phyloP scores from a whole-genome alignment of 2,888 invertebrate species.

The Athetis lepigone region DNA sequence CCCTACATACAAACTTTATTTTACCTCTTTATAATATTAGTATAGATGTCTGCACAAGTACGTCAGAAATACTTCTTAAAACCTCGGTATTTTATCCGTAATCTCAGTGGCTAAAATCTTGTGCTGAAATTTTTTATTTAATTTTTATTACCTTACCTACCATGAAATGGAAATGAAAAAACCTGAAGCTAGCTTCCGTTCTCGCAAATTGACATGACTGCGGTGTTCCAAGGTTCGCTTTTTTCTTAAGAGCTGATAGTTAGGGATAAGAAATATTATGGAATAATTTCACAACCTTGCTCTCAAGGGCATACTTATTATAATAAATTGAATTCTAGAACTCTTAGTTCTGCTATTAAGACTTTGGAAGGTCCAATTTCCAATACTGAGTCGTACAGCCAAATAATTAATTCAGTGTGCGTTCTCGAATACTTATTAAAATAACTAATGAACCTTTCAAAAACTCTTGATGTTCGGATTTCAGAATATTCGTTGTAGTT shows the following conservation, averaged over 20 bases:
- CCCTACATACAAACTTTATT: too few species aligned
- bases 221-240: slow-evolving; percentile 8
- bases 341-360: background rate
- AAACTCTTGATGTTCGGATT: background rate
- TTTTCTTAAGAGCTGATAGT: slow-evolving; percentile 9
- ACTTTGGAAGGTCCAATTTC: slow-evolving; percentile 1
- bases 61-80: slow-evolving; percentile 1
- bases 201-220: slow-evolving; percentile 21
- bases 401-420: slow-evolving; percentile 1
- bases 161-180: slow-evolving; percentile 25
- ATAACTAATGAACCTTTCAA: slow-evolving; percentile 13
- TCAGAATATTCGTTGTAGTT: background rate
- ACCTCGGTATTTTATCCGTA: background rate
- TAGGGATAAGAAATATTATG: background rate
- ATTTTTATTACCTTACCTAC: slow-evolving; percentile 25
- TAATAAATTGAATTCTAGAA: slow-evolving; percentile 15
- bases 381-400: background rate
- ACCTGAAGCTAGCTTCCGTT: slow-evolving; percentile 21
- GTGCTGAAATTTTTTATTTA: slow-evolving; percentile 10
- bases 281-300: slow-evolving; percentile 13
- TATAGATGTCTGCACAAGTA: too few species aligned
- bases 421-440: slow-evolving; percentile 2
- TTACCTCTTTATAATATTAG: too few species aligned
- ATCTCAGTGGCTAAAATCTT: background rate
- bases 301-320: slow-evolving; percentile 3